A percentile compares a stretch with the other conserved stretches of the same genome.
Evolutionary conservation across 2,113 vertebrate species (phyloP).

Genomic region (Meriones unguiculatus): DNA sequence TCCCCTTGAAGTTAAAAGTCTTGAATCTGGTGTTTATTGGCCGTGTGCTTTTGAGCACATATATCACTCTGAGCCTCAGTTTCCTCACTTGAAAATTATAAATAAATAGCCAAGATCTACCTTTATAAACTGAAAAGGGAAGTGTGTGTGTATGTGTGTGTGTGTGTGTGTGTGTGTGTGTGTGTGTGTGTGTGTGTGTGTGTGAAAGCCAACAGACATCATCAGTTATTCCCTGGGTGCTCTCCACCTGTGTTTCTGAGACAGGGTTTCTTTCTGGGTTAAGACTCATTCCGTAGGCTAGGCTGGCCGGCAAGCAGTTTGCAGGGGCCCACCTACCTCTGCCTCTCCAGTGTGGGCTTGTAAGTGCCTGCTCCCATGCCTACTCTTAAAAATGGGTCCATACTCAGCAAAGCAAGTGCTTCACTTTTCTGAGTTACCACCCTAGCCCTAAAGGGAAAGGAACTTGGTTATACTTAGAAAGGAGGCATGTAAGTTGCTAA

Average conservation of each 20-base stretch:
- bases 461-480: background rate
- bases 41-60: background rate
- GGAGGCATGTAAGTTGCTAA: background rate
- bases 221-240: background rate
- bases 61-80: conserved; percentile 31
- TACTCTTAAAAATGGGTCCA: background rate
- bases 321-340: background rate
- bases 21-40: conserved; percentile 3
- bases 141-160: too few species aligned
- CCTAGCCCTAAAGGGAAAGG: background rate
- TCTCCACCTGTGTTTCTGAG: background rate
- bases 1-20: conserved; percentile 24
- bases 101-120: background rate
- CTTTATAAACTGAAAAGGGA: background rate
- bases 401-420: background rate
- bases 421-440: background rate
- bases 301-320: background rate
- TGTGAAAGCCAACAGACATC: background rate
- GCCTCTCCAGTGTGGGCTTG: background rate
- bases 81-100: conserved; percentile 42
- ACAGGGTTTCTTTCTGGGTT: background rate
- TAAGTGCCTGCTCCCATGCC: background rate
- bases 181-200: fast-evolving
- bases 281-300: background rate
- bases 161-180: background rate